Percentiles rank a stretch among this genome's conserved stretches.
Conservation (phyloP, 2,888 invertebrate genomes). For the Drosophila crucigera region DNA sequence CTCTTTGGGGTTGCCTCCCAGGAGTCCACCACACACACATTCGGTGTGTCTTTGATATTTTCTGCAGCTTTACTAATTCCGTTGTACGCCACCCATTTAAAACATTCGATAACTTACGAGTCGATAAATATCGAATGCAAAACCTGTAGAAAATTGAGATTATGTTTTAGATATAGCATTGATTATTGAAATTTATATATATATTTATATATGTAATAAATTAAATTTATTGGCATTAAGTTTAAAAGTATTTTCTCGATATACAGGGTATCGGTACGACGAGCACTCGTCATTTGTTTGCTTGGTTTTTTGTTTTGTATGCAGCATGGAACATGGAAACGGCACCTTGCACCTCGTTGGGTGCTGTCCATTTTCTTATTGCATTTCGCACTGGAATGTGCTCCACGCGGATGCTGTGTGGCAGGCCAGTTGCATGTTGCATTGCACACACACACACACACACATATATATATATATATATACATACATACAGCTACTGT, state of each 20-base stretch:
- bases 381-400: constrained; percentile 51
- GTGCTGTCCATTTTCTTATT: constrained; percentile 43
- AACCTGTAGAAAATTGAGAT: not conserved
- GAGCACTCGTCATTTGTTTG: not conserved
- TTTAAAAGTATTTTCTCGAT: not conserved
- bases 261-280: not conserved
- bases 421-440: constrained; percentile 72
- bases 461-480: not conserved
- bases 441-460: constrained; percentile 22
- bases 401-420: constrained; percentile 37
- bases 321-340: constrained; percentile 34
- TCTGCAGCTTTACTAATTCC: not conserved
- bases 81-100: not conserved
- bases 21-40: constrained; percentile 8
- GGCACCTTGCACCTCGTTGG: constrained; percentile 48
- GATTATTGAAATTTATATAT: not conserved
- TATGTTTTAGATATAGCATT: not conserved
- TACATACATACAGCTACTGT: not conserved
- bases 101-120: not conserved
- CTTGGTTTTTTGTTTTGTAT: constrained; percentile 1
- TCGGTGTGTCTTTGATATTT: not conserved
- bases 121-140: not conserved
- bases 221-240: not conserved
- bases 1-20: constrained; percentile 43
- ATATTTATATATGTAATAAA: not conserved